These are phyloP conservation scores for Etheostoma spectabile DNA, from an alignment of 2,113 vertebrate genomes.

Conservation along the genomic window DNA sequence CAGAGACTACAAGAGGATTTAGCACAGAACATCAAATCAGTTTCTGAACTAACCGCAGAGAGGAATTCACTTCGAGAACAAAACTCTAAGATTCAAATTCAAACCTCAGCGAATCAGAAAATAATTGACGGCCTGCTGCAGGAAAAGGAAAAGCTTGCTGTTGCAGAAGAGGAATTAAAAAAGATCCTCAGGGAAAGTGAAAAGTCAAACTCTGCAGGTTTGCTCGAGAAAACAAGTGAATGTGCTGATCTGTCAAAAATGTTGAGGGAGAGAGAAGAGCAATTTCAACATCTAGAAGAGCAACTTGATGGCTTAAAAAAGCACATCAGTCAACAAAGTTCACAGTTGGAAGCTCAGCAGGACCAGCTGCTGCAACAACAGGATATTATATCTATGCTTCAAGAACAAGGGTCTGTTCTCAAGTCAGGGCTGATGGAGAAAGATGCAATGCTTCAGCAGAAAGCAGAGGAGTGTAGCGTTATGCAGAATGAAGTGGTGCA, in stretches of 20 bases:
- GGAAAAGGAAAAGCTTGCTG: slow-evolving; percentile 81
- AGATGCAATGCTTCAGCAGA: slow-evolving; percentile 78
- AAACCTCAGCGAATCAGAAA: slow-evolving; percentile 72
- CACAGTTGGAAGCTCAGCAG: slow-evolving; percentile 73
- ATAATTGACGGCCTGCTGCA: slow-evolving; percentile 68
- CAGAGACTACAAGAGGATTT: slow-evolving; percentile 80
- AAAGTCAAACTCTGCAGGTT: slow-evolving; percentile 70
- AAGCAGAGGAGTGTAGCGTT: slow-evolving; percentile 65
- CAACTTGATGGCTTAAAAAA: slow-evolving; percentile 74
- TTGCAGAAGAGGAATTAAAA: slow-evolving; percentile 75
- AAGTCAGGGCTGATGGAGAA: slow-evolving; percentile 80
- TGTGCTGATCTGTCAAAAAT: slow-evolving; percentile 74
- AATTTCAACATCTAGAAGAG: slow-evolving; percentile 69
- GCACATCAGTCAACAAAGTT: slow-evolving; percentile 74
- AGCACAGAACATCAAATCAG: slow-evolving; percentile 63
- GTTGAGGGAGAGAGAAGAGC: slow-evolving; percentile 79
- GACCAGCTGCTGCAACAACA: slow-evolving; percentile 78
- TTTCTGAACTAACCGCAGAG: slow-evolving; percentile 70
- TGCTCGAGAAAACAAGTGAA: slow-evolving; percentile 84
- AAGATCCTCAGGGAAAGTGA: slow-evolving; percentile 77
- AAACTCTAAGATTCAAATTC: slow-evolving; percentile 59
- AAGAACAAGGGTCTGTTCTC: slow-evolving; percentile 82
- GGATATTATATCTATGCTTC: slow-evolving; percentile 79
- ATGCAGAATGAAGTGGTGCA: slow-evolving; percentile 67
- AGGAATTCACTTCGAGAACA: slow-evolving; percentile 72